Evolutionary conservation across 2,797 vertebrate species (phyloP).

Genomic region (Mastacembelus armatus): DNA sequence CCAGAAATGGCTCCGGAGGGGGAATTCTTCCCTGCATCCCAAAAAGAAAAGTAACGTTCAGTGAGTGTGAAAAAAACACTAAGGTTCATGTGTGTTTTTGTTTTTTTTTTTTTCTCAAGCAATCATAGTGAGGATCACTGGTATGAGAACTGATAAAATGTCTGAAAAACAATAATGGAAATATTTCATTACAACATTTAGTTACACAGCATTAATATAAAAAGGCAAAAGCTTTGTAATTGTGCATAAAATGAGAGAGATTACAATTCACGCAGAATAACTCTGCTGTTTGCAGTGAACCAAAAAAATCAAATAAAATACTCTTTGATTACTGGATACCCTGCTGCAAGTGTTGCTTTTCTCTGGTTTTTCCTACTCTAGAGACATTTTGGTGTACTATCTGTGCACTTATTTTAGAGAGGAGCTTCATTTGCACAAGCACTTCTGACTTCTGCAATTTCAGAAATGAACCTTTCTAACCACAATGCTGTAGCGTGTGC

Average conservation of each 20-base stretch:
- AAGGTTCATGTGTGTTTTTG: slow-evolving; percentile 47
- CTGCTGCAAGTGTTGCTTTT: background rate
- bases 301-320: slow-evolving; percentile 14
- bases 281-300: background rate
- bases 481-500: slow-evolving; percentile 82
- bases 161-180: background rate
- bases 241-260: background rate
- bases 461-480: slow-evolving; percentile 77
- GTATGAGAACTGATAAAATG: no score
- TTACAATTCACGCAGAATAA: background rate
- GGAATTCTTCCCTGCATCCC: slow-evolving; percentile 79
- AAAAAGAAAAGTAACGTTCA: slow-evolving; percentile 46
- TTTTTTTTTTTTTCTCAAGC: slow-evolving; percentile 46
- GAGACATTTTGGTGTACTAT: slow-evolving; percentile 39
- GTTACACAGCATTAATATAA: background rate
- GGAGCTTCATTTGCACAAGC: slow-evolving; percentile 72
- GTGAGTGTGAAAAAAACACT: slow-evolving; percentile 28
- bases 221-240: background rate
- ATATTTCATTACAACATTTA: background rate
- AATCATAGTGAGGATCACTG: slow-evolving; percentile 36
- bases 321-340: slow-evolving; percentile 16
- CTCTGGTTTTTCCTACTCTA: slow-evolving; percentile 12
- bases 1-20: slow-evolving; percentile 71
- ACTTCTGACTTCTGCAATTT: slow-evolving; percentile 67
- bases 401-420: no score